phyloP scores from a whole-genome alignment of 2,888 invertebrate species.

The Plagiodera versicolora region DNA sequence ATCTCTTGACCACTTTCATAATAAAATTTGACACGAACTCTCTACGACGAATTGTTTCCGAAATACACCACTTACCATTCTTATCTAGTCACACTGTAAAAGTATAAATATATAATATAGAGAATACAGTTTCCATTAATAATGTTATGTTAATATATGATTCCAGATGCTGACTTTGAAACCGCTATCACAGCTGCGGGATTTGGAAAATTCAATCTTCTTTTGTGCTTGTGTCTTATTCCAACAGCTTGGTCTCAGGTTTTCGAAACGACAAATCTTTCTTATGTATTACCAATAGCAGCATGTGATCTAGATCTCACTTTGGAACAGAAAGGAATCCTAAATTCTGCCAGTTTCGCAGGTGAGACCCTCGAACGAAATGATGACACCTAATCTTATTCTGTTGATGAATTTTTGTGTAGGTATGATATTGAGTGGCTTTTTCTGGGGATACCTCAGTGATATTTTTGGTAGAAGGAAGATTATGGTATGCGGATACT shows the following conservation, averaged over 20 bases:
- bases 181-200: slow-evolving; percentile 68
- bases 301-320: slow-evolving; percentile 72
- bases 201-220: slow-evolving; percentile 70
- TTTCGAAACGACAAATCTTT: slow-evolving; percentile 70
- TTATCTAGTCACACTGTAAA: no score
- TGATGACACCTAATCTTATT: no score
- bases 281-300: slow-evolving; percentile 73
- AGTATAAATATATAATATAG: no score
- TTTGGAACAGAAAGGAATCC: slow-evolving; percentile 68
- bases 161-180: slow-evolving; percentile 68
- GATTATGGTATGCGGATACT: slow-evolving; percentile 67
- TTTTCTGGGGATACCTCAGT: slow-evolving; percentile 76
- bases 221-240: slow-evolving; percentile 60
- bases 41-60: no score
- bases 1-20: no score
- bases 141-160: no score
- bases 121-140: no score
- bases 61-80: no score
- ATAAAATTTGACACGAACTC: no score
- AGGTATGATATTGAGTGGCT: slow-evolving; percentile 77
- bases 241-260: slow-evolving; percentile 68
- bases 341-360: slow-evolving; percentile 71
- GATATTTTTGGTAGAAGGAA: slow-evolving; percentile 72
- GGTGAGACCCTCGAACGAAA: slow-evolving; percentile 62
- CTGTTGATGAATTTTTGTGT: neutral